These are phyloP conservation scores for Spea multiplicata DNA, from an alignment of 2,113 vertebrate species.

Conservation along the genomic window DNA sequence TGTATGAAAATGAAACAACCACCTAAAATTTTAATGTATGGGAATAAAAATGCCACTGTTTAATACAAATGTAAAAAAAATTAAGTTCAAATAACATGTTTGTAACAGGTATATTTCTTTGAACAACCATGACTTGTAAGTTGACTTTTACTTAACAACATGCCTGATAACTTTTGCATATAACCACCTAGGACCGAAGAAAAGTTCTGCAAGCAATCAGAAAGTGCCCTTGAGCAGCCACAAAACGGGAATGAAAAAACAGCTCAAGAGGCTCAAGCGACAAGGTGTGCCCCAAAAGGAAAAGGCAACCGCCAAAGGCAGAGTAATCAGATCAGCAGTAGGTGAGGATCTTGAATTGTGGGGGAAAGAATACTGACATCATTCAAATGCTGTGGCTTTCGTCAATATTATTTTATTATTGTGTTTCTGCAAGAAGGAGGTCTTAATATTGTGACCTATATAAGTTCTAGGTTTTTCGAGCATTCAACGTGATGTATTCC, in stretches of 20 bases:
- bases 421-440: neutral
- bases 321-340: constrained; percentile 18
- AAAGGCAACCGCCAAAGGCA: constrained; percentile 20
- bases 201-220: neutral
- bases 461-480: neutral
- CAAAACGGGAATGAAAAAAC: constrained; percentile 35
- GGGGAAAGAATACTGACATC: neutral
- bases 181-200: neutral
- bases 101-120: too few relatives aligned
- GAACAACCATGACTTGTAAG: too few relatives aligned
- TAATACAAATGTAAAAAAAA: too few relatives aligned
- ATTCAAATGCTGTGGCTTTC: neutral
- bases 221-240: neutral
- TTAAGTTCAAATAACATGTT: too few relatives aligned
- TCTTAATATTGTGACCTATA: neutral
- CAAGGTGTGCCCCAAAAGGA: constrained; percentile 9
- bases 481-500: too few relatives aligned
- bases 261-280: neutral
- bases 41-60: too few relatives aligned
- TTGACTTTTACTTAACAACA: too few relatives aligned
- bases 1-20: too few relatives aligned
- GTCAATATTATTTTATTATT: neutral
- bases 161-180: neutral
- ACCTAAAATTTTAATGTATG: too few relatives aligned
- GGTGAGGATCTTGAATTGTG: constrained; percentile 3